Evolutionary conservation across 2,888 invertebrate species (phyloP), one percentile per base, ranked within the genome.

Genomic region (Trichogramma evanescens): DNA sequence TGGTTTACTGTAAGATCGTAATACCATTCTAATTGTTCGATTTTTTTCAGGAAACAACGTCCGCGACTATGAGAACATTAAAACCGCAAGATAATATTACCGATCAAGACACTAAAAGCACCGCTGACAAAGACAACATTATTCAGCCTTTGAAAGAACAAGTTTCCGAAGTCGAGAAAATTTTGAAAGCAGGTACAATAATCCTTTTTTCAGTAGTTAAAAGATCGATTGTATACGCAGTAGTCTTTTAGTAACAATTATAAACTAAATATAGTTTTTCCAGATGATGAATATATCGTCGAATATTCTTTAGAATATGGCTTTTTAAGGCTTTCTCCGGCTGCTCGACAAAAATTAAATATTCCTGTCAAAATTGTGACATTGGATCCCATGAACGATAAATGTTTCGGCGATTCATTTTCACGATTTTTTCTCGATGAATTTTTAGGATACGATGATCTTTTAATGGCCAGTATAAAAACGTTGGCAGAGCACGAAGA

Each of bases 241-340:
- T 10, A 26, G 43, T 39, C 55, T 49, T 6, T 56, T 46, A 54
- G n/a, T 41, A 61, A 62, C 66, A 58, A 62, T 51, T 26, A 64
- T 64, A 38, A 64, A 63, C 58, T 45, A 63, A 52, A 71, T 71
- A 62, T 69, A 84, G 80, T 83, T 55, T 85, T 85, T 83, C 80
- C 85, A 76, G 93, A 93, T 70, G 95, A 96, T 71, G 92, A 94
- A 73, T 97, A 97, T 76, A 96, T 98, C 53, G 91, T 98, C 3
- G 99, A 99, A 78, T 99, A 98, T 81, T 93, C 98, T 0, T 80
- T 98, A 67, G 96, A 99, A 78, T 97, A 98, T 78, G 99, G 99
- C 0, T 93, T 97, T 76, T 82, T 99, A 42, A 86, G 98, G 0
- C 81, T 99, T 5, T 93, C 93, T 4, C 89, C 93, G 0, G 86